Evolutionary conservation across 2,113 vertebrate species (phyloP).

Genomic region (Ceyx margarethae): DNA sequence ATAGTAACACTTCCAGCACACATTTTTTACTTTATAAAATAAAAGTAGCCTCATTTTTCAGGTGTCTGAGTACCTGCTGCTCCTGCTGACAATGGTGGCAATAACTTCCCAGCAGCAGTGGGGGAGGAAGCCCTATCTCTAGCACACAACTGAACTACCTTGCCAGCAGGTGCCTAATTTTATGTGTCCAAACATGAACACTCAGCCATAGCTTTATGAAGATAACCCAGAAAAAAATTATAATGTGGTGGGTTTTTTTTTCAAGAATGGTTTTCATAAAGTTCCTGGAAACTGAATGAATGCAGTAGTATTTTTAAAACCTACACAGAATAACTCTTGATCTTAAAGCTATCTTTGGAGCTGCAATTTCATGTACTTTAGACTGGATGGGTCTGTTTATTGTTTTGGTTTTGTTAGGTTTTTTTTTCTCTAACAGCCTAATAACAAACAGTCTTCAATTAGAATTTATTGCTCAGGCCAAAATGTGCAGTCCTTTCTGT

Average conservation of each 20-base stretch:
- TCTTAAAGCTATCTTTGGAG: background rate
- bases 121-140: background rate
- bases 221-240: background rate
- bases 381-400: background rate
- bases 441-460: background rate
- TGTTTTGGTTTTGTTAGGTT: background rate
- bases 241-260: background rate
- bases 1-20: background rate
- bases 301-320: background rate
- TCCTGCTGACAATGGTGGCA: background rate
- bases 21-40: background rate
- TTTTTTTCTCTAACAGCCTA: background rate
- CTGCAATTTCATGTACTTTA: background rate
- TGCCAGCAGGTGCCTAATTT: constrained; percentile 32
- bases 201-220: background rate
- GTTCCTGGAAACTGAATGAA: background rate
- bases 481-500: background rate
- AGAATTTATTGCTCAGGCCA: background rate
- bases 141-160: background rate
- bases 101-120: background rate
- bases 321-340: background rate
- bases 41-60: background rate
- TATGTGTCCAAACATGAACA: background rate
- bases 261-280: background rate
- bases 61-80: background rate